Evolutionary conservation across 2,113 vertebrate species (phyloP), one percentile per base, ranked within the genome.

Genomic region (Peromyscus polionotus): DNA sequence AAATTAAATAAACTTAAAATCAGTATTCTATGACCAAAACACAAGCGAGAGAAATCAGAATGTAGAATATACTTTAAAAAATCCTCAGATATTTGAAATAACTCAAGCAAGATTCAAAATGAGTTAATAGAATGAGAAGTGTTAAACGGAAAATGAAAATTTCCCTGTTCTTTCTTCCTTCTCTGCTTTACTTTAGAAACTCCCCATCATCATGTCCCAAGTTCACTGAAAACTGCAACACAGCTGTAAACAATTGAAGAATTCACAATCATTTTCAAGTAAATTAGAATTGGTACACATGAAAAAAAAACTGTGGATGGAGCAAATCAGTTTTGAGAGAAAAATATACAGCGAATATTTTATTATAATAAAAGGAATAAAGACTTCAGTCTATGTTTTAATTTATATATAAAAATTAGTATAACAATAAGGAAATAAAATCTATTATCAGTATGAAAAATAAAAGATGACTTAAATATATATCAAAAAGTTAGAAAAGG

Each of bases 51-150:
- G 1, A 84, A 48, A 77, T 4, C 20, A 61, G 17, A 63, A 81
- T 68, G 72, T 9, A 54, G 28, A 54, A 92, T 73, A 12, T 7
- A 54, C 54, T 80, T 48, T 26, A 9, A 36, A 36, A 95, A 84
- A 61, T 28, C 8, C 51, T 92, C 42, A 72, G 2, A 59, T 87
- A 86, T 70, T 84, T 95, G 57, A 95, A 94, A 86, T n/a, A 86
- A 70, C 65, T n/a, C 33, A n/a, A n/a, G n/a, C 51, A 57, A 36
- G 51, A 57, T n/a, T 8, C 19, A 81, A 81, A 36, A 57, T 81
- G 36, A 57, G 12, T n/a, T 10, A 81, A 36, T 57, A 22, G 19
- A n/a, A 81, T 13, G 33, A 57, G 31, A 4, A 81, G 17, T n/a
- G 10, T 36, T 81, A 22, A 57, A 24, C 13, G 5, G 4, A 36